A percentile compares a stretch with the other conserved stretches of the same genome.
These are phyloP conservation scores for Epinotia ramella DNA, from an alignment of 2,888 invertebrate species.

Conservation along the genomic window DNA sequence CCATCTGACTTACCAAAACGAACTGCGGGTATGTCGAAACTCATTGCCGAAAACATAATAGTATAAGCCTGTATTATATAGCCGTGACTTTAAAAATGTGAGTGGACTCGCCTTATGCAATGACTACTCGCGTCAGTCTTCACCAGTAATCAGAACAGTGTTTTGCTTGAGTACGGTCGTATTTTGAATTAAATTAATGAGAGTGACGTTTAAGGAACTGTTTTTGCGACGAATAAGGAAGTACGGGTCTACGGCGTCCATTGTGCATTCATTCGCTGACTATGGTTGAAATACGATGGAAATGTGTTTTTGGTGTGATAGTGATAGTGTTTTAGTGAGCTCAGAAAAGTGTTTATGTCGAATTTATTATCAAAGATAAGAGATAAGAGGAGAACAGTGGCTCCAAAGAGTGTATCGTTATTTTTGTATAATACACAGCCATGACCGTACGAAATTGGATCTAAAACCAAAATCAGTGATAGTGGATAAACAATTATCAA, in stretches of 20 bases:
- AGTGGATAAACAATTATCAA: neutral
- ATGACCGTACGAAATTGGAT: too few species aligned
- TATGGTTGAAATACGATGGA: neutral
- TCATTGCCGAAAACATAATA: neutral
- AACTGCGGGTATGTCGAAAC: slow-evolving; percentile 2
- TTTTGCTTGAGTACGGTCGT: slow-evolving; percentile 25
- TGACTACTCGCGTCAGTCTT: slow-evolving; percentile 5
- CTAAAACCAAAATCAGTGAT: neutral
- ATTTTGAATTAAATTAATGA: slow-evolving; percentile 9
- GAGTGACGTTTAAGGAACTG: slow-evolving; percentile 23
- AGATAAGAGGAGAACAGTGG: neutral
- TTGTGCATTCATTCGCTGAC: slow-evolving; percentile 10
- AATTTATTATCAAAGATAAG: neutral
- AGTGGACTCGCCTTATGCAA: slow-evolving; percentile 36
- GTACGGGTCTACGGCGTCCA: neutral
- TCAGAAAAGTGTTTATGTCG: neutral
- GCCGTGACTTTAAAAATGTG: slow-evolving; percentile 43
- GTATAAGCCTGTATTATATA: slow-evolving; percentile 11
- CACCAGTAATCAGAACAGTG: slow-evolving; percentile 29
- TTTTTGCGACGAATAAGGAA: slow-evolving; percentile 26
- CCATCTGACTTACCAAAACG: neutral
- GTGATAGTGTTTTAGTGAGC: neutral
- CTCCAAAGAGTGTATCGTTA: neutral
- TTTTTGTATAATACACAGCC: too few species aligned
- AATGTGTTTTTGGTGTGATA: slow-evolving; percentile 12